Evolutionary conservation across 2,888 invertebrate species (phyloP).

Genomic region (Nymphalis polychloros): DNA sequence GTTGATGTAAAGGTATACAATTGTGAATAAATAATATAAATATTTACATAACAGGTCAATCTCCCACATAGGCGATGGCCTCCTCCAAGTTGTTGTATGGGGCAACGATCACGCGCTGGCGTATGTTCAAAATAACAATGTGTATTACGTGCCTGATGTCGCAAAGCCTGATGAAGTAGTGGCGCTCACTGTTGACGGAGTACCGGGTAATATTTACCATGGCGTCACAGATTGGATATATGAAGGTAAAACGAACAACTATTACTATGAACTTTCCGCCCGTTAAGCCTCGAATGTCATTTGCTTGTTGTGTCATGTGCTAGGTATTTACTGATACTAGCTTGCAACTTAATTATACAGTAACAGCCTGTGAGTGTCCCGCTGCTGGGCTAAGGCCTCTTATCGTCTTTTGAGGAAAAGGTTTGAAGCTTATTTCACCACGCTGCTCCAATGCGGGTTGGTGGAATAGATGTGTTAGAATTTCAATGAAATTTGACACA

Average conservation of each 20-base stretch:
- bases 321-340: not conserved
- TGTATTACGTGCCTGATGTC: slow-evolving; percentile 81
- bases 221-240: slow-evolving; percentile 97
- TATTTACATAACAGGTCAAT: slow-evolving; percentile 59
- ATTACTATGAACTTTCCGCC: too few species aligned
- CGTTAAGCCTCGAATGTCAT: too few species aligned
- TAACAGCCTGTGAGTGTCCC: too few species aligned
- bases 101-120: slow-evolving; percentile 66
- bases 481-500: too few species aligned
- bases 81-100: slow-evolving; percentile 84
- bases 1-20: not conserved
- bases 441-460: too few species aligned
- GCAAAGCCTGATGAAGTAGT: slow-evolving; percentile 55
- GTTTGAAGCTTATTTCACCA: too few species aligned
- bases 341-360: too few species aligned
- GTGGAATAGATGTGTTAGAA: too few species aligned
- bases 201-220: slow-evolving; percentile 86
- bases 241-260: slow-evolving; percentile 83
- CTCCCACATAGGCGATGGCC: slow-evolving; percentile 74
- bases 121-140: slow-evolving; percentile 86
- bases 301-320: too few species aligned
- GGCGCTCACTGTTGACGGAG: slow-evolving; percentile 83
- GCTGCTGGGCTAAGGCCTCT: too few species aligned
- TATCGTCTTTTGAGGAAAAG: too few species aligned
- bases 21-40: not conserved